Evolutionary conservation across 92 coral and sea anemone genomes (phyloP), one percentile per base, ranked within the genome.

Genomic region (Heteractis magnifica): DNA sequence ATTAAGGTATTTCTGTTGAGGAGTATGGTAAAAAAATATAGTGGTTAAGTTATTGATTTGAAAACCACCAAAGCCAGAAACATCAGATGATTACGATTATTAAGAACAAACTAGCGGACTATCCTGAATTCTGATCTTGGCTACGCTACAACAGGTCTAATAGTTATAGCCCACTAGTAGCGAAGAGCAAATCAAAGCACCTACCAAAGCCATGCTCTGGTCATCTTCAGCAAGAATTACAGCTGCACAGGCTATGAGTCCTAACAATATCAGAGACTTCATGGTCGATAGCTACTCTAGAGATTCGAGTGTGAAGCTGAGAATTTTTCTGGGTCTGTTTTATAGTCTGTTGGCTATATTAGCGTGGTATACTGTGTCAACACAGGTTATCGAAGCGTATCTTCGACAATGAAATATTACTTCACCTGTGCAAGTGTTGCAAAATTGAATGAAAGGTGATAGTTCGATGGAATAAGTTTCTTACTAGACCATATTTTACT

Each of bases 1-100:
- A 76, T 72, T 82, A 56, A 90, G 79, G 18, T 72, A 90, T 13
- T 83, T 60, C 90, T 90, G 88, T 79, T 23, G 55, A 34, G 71
- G 10, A 8, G 77, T 59, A 51, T 62, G 15, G 20, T 6, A 49
- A 2, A 18, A 18, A 65, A 5, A 10, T 18, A 65, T 0, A 10
- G 41, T 26, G 41, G 16, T 74, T 14, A 10, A 72, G 52, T 49
- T 52, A 44, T 14, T 8, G 49, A 49, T 20, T 49, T n/a, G 7
- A 68, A 76, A n/a, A 26, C 8, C 2, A 6, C 10, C 76, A 26
- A 71, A 10, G 8, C 16, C 10, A 65, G 19, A 16, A 10, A 65
- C 1, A 65, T 6, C 8, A 10, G 72, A 53, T 53, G 9, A 12
- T 53, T 53, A 53, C 58, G 4, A 53, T 53, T 53, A 8, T 53